phyloP scores from a whole-genome alignment of 2,888 invertebrate genomes.

The Mythimna impura region DNA sequence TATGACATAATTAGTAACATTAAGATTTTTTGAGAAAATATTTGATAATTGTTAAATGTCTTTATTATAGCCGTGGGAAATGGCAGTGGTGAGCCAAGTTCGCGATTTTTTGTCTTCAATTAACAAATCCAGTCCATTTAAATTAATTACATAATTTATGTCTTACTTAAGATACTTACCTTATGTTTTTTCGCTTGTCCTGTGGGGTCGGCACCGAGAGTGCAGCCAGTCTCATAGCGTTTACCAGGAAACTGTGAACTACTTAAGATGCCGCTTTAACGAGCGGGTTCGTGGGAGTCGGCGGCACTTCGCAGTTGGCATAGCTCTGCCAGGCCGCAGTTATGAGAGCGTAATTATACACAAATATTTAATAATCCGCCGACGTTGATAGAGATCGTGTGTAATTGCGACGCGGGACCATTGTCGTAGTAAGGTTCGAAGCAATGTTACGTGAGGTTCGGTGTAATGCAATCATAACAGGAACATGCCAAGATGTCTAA shows the following conservation, averaged over 20 bases:
- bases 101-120: constrained; percentile 7
- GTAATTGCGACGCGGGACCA: constrained; percentile 28
- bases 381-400: constrained; percentile 44
- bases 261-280: constrained; percentile 46
- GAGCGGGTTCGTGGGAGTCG: constrained; percentile 39
- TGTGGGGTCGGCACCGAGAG: constrained; percentile 8
- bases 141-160: constrained; percentile 41
- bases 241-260: constrained; percentile 48
- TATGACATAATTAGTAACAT: constrained; percentile 30
- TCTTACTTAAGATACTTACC: constrained; percentile 20
- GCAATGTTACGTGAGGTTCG: background rate
- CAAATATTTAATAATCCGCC: constrained; percentile 53
- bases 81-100: background rate
- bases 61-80: constrained; percentile 25
- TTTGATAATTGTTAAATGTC: constrained; percentile 34
- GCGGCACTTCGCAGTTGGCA: constrained; percentile 6
- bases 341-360: constrained; percentile 56
- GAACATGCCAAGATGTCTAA: too few species aligned
- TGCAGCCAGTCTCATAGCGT: background rate
- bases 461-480: background rate
- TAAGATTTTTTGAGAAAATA: constrained; percentile 6
- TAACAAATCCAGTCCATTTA: constrained; percentile 1
- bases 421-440: background rate
- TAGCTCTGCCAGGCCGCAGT: constrained; percentile 26
- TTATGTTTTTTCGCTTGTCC: constrained; percentile 5